Conservation (phyloP, 2,797 vertebrate species). For the Macropodus opercularis region DNA sequence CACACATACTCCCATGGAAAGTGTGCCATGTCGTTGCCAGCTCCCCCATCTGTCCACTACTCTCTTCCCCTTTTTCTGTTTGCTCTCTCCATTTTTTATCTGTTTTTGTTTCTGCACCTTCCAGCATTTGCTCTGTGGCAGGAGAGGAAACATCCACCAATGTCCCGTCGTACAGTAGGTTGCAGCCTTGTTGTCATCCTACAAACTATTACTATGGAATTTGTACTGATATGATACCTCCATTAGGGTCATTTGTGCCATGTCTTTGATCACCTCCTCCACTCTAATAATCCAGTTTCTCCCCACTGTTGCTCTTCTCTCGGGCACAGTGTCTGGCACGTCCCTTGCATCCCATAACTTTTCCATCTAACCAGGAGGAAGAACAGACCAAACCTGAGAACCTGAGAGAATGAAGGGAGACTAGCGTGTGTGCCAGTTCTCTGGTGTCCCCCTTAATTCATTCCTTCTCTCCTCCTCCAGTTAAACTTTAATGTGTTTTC, state of each 20-base stretch:
- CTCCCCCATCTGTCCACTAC: conserved; percentile 73
- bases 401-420: conserved; percentile 13
- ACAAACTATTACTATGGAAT: conserved; percentile 5
- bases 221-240: conserved; percentile 15
- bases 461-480: conserved; percentile 48
- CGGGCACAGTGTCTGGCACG: conserved; percentile 1
- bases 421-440: conserved; percentile 46
- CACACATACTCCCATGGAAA: conserved; percentile 66
- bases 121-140: conserved; percentile 47
- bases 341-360: conserved; percentile 17
- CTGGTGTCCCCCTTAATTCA: conserved; percentile 57
- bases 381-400: conserved; percentile 12
- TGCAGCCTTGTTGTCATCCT: conserved; percentile 5
- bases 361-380: conserved; percentile 18
- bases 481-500: conserved; percentile 83
- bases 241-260: conserved; percentile 34
- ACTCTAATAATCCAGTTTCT: conserved; percentile 8
- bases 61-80: conserved; percentile 36
- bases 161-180: conserved; percentile 19
- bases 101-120: conserved; percentile 57
- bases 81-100: conserved; percentile 39
- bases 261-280: conserved; percentile 15
- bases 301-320: conserved; percentile 9
- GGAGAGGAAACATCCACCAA: conserved; percentile 29
- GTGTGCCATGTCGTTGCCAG: conserved; percentile 73